Evolutionary conservation across 2,888 invertebrate species (phyloP), one percentile per base, ranked within the genome.

Genomic region (Apomyelois bistriatella): DNA sequence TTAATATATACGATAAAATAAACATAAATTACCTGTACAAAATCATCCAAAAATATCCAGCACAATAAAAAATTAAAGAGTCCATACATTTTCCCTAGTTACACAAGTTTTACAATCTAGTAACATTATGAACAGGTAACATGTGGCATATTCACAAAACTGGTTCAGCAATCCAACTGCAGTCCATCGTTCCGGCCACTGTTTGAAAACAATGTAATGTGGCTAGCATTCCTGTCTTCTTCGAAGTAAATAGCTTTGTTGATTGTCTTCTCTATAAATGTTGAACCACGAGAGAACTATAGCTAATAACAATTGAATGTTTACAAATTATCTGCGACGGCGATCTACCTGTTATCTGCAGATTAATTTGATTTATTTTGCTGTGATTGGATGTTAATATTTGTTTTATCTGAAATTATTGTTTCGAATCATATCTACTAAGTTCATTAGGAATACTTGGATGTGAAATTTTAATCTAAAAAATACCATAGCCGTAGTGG

Each of bases 321-420:
- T 89, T 88, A 84, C 79, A 80, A 87, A 88, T 86, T 86, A 87
- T 84, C 84, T 70, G 61, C 61, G 57, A 61, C 58, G 58, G 75
- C 79, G 76, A 84, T 85, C 84, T 72, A 79, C 74, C n/a, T 76
- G 77, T 80, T 85, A 82, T 82, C 78, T 66, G 58, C 57, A 61
- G 70, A 71, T 76, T 74, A 76, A 72, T 70, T 66, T 52, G 43
- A 58, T 64, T 58, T 55, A 55, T 55, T 59, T 54, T 52, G 51
- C 58, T 48, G 55, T 60, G 64, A 68, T 65, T 64, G 54, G 59
- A 41, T 50, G n/a, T n/a, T n/a, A n/a, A n/a, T n/a, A 10, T 28
- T 41, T n/a, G 13, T 3, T 40, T 40, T 8, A 13, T 15, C 8
- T 40, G 9, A 2, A 16, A 40, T 40, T 40, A 16, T 10, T 40